These are phyloP conservation scores for Nebria ingens DNA, from an alignment of 1,140 invertebrate species.

Conservation along the genomic window DNA sequence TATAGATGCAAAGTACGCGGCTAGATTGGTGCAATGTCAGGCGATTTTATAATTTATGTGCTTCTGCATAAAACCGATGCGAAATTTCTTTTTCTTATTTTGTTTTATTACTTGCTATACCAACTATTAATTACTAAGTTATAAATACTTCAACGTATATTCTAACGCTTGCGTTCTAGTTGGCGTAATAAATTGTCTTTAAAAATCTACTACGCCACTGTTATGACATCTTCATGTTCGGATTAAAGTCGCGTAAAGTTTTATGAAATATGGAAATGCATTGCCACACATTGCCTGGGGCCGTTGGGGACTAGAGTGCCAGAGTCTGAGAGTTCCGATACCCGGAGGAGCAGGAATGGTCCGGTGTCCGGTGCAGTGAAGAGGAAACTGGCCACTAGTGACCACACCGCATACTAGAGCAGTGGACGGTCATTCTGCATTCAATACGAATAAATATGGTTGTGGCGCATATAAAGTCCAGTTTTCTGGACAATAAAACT, in stretches of 20 bases:
- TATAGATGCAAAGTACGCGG: not conserved
- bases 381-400: not conserved
- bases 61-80: too few relatives aligned
- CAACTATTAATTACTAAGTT: too few relatives aligned
- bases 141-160: too few relatives aligned
- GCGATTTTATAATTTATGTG: not conserved
- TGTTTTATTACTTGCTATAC: too few relatives aligned
- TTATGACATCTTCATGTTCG: not conserved
- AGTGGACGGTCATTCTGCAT: constrained; percentile 13
- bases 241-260: constrained; percentile 20
- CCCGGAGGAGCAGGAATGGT: not conserved
- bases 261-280: constrained; percentile 31
- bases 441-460: constrained; percentile 24
- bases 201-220: too few relatives aligned
- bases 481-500: constrained; percentile 31
- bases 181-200: too few relatives aligned
- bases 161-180: too few relatives aligned
- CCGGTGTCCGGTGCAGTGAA: not conserved
- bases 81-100: too few relatives aligned
- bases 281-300: constrained; percentile 20
- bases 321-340: not conserved
- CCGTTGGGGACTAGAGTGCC: constrained; percentile 11
- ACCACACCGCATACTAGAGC: not conserved
- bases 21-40: not conserved
- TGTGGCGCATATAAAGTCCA: constrained; percentile 26